Conservation (phyloP, 2,888 invertebrate species). For the Dasysyrphus tricinctus region DNA sequence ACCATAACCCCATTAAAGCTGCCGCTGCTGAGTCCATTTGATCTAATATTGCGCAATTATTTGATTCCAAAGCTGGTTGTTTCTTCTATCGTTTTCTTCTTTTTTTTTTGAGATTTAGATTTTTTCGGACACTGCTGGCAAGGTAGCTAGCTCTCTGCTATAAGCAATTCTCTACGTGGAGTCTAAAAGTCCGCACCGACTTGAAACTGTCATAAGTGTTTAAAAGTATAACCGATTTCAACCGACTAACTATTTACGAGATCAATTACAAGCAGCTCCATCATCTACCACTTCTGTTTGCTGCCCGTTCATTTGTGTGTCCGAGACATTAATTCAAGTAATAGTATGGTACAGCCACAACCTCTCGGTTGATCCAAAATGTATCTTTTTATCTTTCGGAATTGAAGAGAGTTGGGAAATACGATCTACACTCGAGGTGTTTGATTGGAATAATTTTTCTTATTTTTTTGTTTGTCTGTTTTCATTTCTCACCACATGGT, state of each 20-base stretch:
- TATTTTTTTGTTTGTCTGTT: constrained; percentile 20
- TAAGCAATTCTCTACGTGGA: constrained; percentile 17
- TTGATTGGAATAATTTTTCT: constrained; percentile 40
- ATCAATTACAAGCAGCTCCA: constrained; percentile 74
- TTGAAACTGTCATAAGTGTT: constrained; percentile 69
- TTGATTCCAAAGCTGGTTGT: constrained; percentile 48
- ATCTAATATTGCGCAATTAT: constrained; percentile 67
- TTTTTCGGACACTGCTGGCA: neutral
- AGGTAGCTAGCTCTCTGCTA: neutral
- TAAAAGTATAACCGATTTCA: constrained; percentile 65
- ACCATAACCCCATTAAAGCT: constrained; percentile 63
- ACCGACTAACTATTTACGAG: constrained; percentile 68
- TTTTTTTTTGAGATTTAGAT: neutral
- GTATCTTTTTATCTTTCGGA: constrained; percentile 17
- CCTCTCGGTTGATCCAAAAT: constrained; percentile 27
- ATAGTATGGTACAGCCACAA: constrained; percentile 22
- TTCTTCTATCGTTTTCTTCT: constrained; percentile 1
- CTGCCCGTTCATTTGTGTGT: constrained; percentile 66
- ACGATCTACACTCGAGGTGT: constrained; percentile 42
- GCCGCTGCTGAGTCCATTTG: constrained; percentile 65
- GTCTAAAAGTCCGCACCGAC: constrained; percentile 46
- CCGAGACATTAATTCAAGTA: constrained; percentile 60
- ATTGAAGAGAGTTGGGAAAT: constrained; percentile 58
- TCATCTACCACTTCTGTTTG: constrained; percentile 74
- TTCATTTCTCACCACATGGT: constrained; percentile 20